phyloP scores from a whole-genome alignment of 2,888 invertebrate species.

The Cephus pygmeus region DNA sequence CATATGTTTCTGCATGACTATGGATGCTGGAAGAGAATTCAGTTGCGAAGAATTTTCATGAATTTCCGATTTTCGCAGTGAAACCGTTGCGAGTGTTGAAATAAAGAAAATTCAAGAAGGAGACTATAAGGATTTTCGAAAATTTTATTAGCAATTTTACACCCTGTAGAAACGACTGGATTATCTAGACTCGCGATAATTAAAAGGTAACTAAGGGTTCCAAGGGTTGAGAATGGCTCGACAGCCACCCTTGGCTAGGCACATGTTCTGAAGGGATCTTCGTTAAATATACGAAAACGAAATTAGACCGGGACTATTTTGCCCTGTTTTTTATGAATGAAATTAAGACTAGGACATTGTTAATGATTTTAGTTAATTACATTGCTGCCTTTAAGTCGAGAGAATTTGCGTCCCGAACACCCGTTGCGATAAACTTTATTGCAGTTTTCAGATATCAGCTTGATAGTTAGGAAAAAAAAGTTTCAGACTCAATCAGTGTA shows the following conservation, averaged over 20 bases:
- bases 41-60: neutral
- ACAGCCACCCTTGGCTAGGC: neutral
- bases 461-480: neutral
- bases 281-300: neutral
- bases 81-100: neutral
- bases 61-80: neutral
- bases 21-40: neutral
- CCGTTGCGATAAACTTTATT: neutral
- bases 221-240: neutral
- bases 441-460: neutral
- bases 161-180: neutral
- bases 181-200: neutral
- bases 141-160: neutral
- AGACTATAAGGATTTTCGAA: neutral
- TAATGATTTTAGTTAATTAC: neutral
- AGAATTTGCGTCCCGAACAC: neutral
- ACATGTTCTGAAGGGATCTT: neutral
- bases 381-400: neutral
- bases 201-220: neutral
- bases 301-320: neutral
- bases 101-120: neutral
- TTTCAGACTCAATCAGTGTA: neutral
- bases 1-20: neutral
- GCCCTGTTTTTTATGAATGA: neutral
- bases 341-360: neutral